Percentiles rank a stretch among this genome's conserved stretches.
Conservation (phyloP, 2,797 vertebrate genomes). For the Hoplostethus atlanticus region DNA sequence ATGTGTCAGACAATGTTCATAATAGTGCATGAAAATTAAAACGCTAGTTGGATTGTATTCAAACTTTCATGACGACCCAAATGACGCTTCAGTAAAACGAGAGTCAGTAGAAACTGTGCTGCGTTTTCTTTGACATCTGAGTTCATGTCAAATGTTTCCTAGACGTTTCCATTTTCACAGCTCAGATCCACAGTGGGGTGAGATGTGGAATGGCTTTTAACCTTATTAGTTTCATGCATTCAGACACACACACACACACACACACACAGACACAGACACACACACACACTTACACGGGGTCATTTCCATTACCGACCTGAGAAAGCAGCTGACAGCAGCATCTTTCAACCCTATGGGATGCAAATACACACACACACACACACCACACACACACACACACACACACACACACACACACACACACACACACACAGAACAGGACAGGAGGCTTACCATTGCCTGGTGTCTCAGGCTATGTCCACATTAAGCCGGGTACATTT, state of each 20-base stretch:
- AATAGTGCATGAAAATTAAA: too few species aligned
- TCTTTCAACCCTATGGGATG: slow-evolving; percentile 24
- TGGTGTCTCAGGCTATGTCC: too few species aligned
- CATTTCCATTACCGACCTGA: slow-evolving; percentile 34
- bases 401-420: background rate
- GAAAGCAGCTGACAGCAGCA: slow-evolving; percentile 30
- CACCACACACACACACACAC: background rate
- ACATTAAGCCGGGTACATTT: too few species aligned
- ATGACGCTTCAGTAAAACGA: too few species aligned
- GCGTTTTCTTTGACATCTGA: too few species aligned
- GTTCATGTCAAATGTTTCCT: too few species aligned
- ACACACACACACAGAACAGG: too few species aligned
- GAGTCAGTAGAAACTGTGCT: too few species aligned
- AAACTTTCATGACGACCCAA: too few species aligned
- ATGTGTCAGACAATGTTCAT: too few species aligned
- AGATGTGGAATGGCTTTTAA: slow-evolving; percentile 46
- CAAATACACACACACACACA: slow-evolving; percentile 12
- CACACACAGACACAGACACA: slow-evolving; percentile 11
- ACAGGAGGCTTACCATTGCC: too few species aligned
- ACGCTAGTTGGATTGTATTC: too few species aligned
- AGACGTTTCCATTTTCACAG: slow-evolving; percentile 13
- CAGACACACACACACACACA: slow-evolving; percentile 4
- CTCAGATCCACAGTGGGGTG: slow-evolving; percentile 15
- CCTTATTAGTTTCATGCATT: background rate
- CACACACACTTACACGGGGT: slow-evolving; percentile 14